A percentile compares a stretch with the other conserved stretches of the same genome.
Conservation (phyloP, 2,113 vertebrate genomes). For the Peromyscus polionotus region DNA sequence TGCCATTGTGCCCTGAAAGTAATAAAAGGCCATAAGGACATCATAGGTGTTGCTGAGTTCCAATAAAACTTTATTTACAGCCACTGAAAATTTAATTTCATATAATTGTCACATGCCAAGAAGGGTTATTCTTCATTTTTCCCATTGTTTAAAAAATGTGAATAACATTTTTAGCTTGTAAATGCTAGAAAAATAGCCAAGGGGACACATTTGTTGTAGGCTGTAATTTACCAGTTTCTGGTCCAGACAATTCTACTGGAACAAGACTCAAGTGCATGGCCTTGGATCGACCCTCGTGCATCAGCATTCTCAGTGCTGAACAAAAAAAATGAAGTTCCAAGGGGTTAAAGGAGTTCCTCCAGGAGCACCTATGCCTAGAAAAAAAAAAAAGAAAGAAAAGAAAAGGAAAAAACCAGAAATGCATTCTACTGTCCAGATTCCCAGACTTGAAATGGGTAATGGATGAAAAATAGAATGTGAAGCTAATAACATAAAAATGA, state of each 20-base stretch:
- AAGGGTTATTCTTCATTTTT: constrained; percentile 5
- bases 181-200: background rate
- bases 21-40: fast-evolving
- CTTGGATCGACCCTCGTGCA: background rate
- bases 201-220: background rate
- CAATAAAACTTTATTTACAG: background rate
- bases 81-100: background rate
- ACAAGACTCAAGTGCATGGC: background rate
- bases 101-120: background rate
- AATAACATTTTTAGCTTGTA: constrained; percentile 1
- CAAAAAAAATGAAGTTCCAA: background rate
- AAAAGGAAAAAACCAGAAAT: background rate
- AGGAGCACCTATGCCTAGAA: background rate
- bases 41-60: fast-evolving
- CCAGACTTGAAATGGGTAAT: background rate
- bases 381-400: background rate
- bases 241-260: background rate
- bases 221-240: background rate
- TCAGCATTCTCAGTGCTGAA: background rate
- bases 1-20: background rate
- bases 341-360: background rate
- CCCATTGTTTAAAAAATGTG: background rate
- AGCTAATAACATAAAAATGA: background rate
- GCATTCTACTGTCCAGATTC: background rate
- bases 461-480: background rate